Evolutionary conservation across 2,797 vertebrate species (phyloP), one percentile per base, ranked within the genome.

Genomic region (Eulemur albifrons): DNA sequence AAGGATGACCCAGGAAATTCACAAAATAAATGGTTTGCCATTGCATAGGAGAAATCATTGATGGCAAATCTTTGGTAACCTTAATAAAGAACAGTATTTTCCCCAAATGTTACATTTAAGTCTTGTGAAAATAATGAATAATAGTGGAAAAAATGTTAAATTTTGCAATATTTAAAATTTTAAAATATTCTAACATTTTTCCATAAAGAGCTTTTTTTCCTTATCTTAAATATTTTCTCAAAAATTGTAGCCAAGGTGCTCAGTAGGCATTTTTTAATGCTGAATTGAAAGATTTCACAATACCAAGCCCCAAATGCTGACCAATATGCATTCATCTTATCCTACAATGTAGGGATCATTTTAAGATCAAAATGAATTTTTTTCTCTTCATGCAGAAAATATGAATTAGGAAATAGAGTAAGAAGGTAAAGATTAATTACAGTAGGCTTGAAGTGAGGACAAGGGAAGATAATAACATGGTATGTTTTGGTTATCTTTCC

Each of bases 151-250:
- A 92, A 63, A 25, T 38, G 90, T 82, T 70, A 38, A 77, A 83
- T 84, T 70, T 65, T 87, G 13, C 89, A 87, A 69, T 83, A 90
- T 54, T 96, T 94, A 70, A 83, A 93, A 59, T 57, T 88, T 90
- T 90, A 59, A 35, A 95, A 61, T 87, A 84, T 50, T 90, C 86
- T 93, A 69, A 59, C 73, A 91, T 95, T 87, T 94, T 96, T 85
- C 17, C 52, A 81, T 72, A 79, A 84, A 52, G 65, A 93, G 14
- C 20, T 93, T 96, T 93, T 82, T 88, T 92, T 90, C 40, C 80
- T 95, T 61, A 12, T 76, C 50, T 72, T 96, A 95, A 96, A 88
- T 95, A 95, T 93, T 96, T 94, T 94, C 80, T 93, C 75, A 96
- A 93, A 95, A 95, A 69, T 75, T 35, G 12, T 93, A 84, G 67